Conservation (phyloP, 2,797 vertebrate species). For the Anabacerthia variegaticeps region DNA sequence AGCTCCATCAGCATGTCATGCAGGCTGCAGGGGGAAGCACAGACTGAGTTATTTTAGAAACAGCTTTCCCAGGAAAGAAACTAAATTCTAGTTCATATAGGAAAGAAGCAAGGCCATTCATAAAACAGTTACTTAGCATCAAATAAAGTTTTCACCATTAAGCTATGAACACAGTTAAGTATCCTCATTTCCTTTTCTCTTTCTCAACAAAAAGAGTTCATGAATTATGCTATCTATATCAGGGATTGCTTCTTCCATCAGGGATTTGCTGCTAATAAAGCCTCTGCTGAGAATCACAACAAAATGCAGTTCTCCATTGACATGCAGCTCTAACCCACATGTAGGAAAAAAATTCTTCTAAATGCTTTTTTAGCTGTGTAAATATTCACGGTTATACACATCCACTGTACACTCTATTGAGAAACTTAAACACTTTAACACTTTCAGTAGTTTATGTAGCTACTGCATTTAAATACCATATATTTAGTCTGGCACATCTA, state of each 20-base stretch:
- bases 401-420: neutral
- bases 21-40: slow-evolving; percentile 78
- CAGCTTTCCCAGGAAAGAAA: neutral
- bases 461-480: neutral
- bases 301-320: neutral
- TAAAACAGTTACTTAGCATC: neutral
- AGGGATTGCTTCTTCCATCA: slow-evolving; percentile 2
- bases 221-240: neutral
- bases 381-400: neutral
- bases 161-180: neutral
- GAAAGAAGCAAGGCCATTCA: neutral
- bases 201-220: neutral
- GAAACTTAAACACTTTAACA: neutral
- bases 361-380: neutral
- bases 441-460: neutral
- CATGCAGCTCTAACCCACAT: neutral
- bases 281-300: neutral
- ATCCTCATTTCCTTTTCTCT: neutral
- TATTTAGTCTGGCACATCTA: neutral
- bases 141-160: neutral
- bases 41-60: neutral
- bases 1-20: slow-evolving; percentile 96
- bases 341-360: neutral
- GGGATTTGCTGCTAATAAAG: slow-evolving; percentile 3
- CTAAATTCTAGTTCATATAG: neutral